Conservation (phyloP, 2,888 invertebrate genomes). For the Ceratothoa steindachneri region DNA sequence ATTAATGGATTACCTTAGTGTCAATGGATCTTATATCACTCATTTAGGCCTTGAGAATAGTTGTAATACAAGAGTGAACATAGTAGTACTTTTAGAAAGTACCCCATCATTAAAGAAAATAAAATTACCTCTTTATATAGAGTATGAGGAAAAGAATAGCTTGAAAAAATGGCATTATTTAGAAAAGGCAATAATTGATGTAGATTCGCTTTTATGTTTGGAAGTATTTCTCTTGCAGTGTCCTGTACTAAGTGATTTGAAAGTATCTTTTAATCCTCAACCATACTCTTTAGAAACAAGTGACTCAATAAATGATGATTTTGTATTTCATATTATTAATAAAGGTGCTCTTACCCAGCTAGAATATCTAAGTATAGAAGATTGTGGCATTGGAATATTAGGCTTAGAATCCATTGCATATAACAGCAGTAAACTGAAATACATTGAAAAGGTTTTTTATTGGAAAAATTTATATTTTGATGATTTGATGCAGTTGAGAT, state of each 20-base stretch:
- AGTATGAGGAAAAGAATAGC: constrained; percentile 8
- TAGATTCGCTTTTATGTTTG: constrained; percentile 4
- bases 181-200: constrained; percentile 11
- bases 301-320: constrained; percentile 22
- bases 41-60: constrained; percentile 13
- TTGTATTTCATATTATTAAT: not conserved
- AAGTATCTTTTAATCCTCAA: constrained; percentile 13
- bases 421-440: constrained; percentile 18
- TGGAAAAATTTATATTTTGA: constrained; percentile 22
- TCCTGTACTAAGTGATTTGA: constrained; percentile 20
- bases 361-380: constrained; percentile 18
- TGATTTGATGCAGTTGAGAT: constrained; percentile 5
- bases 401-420: constrained; percentile 20
- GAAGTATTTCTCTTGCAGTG: constrained; percentile 21
- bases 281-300: constrained; percentile 28
- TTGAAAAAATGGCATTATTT: constrained; percentile 12
- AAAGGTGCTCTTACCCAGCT: constrained; percentile 7
- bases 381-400: constrained; percentile 21
- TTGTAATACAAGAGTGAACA: constrained; percentile 19
- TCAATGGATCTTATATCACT: constrained; percentile 17
- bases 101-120: constrained; percentile 24
- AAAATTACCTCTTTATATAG: constrained; percentile 4
- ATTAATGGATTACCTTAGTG: constrained; percentile 13
- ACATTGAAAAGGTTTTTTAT: constrained; percentile 19
- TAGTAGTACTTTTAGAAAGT: constrained; percentile 14